Percentiles rank a stretch among this genome's conserved stretches.
These are phyloP conservation scores for Cryptus viduatorius DNA, from an alignment of 2,888 invertebrate species.

Conservation along the genomic window DNA sequence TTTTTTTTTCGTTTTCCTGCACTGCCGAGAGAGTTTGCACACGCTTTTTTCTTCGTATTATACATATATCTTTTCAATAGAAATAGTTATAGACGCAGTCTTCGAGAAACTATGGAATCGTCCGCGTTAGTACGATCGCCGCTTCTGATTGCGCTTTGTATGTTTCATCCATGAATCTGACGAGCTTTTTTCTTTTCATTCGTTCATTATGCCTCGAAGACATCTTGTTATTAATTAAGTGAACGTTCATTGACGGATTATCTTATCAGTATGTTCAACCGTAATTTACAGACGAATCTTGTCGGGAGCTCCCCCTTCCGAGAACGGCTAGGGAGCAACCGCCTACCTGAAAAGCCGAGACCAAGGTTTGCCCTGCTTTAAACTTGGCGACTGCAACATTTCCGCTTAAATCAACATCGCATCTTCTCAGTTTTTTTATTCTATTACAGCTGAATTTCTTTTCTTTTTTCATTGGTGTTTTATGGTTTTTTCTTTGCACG, in stretches of 20 bases:
- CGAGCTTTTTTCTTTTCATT: constrained; percentile 36
- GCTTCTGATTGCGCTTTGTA: constrained; percentile 50
- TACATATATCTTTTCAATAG: not conserved
- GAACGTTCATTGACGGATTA: constrained; percentile 61
- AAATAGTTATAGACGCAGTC: constrained; percentile 17
- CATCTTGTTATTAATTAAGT: constrained; percentile 56
- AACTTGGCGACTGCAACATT: constrained; percentile 60
- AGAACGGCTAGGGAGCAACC: constrained; percentile 95
- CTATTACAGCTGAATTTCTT: constrained; percentile 52
- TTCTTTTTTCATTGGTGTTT: constrained; percentile 69
- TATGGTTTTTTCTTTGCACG: constrained; percentile 74
- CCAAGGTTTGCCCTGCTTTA: constrained; percentile 89
- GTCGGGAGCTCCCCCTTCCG: constrained; percentile 93
- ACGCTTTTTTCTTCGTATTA: constrained; percentile 17
- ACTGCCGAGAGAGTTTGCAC: constrained; percentile 33
- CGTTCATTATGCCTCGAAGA: constrained; percentile 7
- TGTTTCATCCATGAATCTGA: constrained; percentile 49
- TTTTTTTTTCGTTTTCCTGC: constrained; percentile 12
- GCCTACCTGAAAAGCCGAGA: constrained; percentile 92
- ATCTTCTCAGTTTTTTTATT: constrained; percentile 44
- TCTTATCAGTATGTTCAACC: constrained; percentile 72
- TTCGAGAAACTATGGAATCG: constrained; percentile 25
- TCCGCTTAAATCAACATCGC: constrained; percentile 43
- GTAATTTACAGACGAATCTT: constrained; percentile 87
- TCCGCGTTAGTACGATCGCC: constrained; percentile 38